Evolutionary conservation across 2,888 invertebrate species (phyloP), one percentile per base, ranked within the genome.

Genomic region (Operophtera brumata): DNA sequence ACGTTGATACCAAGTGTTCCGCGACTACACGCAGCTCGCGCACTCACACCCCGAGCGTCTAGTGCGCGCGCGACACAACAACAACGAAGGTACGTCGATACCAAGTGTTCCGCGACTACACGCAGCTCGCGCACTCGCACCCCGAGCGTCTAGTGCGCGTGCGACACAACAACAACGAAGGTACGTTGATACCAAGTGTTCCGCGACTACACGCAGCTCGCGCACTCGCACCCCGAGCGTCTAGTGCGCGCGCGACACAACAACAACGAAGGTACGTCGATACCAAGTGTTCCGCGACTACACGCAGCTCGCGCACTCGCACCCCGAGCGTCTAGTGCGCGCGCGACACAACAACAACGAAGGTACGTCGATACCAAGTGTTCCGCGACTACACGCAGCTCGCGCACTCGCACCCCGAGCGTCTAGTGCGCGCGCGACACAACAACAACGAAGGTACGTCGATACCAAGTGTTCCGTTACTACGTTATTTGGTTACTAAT

Each of bases 231-330:
- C 82, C 95, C 95, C 9, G 94, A 95, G 80, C 91, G 93, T 45
- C 86, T 94, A 60, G 86, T 89, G 70, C 82, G 90, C 37, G 74
- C 80, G 28, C 60, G 68, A 9, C 86, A 81, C 65, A 87, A 88
- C 77, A 89, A 88, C 5, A 94, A 94, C 63, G 96, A 96, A 77
- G 96, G 96, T 75, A 96, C 96, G 2, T 96, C 96, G 85, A 96
- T n/a, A 96, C 81, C 96, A 97, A 76, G 97, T 97, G 61, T 97
- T 97, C 82, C 93, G 96, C 69, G 97, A 97, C 86, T 97, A 97
- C 82, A 95, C 96, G 61, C 95, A 95, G 75, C 91, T 96, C 57
- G 95, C 96, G 40, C 94, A 94, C 79, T 94, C 94, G 60, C 94
- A 95, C 82, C 95, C 95, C 9, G 94, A 95, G 80, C 91, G 93